These are phyloP conservation scores for Myrmophylax atrothorax DNA, from an alignment of 2,113 vertebrate species.

Conservation along the genomic window DNA sequence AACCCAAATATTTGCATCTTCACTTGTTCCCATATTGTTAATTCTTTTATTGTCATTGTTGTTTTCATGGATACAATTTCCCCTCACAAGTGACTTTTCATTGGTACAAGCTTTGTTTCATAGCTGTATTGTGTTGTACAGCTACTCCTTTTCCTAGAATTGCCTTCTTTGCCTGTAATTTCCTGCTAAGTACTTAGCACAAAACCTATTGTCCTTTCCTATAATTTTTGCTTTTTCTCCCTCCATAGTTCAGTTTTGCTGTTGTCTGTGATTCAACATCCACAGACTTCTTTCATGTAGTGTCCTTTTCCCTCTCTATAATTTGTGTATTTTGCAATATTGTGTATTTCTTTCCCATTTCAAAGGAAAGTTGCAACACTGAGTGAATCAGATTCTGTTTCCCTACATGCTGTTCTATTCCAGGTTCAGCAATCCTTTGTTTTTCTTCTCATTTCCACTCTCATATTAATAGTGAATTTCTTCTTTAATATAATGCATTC, in stretches of 20 bases:
- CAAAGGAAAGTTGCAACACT: neutral
- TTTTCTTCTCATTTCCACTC: neutral
- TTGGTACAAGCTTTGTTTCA: conserved; percentile 26
- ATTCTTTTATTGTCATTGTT: neutral
- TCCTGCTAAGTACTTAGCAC: neutral
- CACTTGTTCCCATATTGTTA: neutral
- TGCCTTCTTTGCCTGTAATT: neutral
- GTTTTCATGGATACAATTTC: conserved; percentile 9
- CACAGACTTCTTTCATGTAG: neutral
- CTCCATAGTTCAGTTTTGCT: neutral
- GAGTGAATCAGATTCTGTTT: neutral
- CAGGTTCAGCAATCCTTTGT: neutral
- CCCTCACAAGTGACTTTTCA: conserved; percentile 16
- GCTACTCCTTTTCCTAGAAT: neutral
- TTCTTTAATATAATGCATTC: neutral
- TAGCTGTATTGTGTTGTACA: neutral
- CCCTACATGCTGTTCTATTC: neutral
- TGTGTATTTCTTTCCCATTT: neutral
- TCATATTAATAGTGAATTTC: neutral
- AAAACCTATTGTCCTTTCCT: neutral
- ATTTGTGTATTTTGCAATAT: neutral
- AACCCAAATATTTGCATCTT: conserved; percentile 57
- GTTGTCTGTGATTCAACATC: neutral
- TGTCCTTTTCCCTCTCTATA: neutral
- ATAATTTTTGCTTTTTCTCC: neutral